Evolutionary conservation across 2,113 vertebrate species (phyloP).

Genomic region (Megaceryle maxima): DNA sequence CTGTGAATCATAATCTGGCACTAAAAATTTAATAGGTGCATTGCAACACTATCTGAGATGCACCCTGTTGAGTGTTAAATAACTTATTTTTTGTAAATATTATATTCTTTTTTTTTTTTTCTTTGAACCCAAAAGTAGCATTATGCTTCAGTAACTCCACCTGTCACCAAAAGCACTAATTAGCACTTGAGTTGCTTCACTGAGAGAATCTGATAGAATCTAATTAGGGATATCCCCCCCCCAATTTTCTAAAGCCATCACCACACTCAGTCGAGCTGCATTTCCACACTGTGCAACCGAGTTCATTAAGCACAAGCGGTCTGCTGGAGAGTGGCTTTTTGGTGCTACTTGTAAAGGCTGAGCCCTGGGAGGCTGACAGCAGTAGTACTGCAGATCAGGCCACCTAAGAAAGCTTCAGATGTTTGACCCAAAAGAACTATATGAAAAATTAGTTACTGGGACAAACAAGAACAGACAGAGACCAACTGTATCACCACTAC

Average conservation of each 20-base stretch:
- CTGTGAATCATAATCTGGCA: conserved; percentile 53
- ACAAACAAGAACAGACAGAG: background rate
- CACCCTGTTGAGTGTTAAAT: conserved; percentile 60
- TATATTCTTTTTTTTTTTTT: background rate
- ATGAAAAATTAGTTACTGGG: background rate
- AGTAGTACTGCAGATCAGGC: fast-evolving
- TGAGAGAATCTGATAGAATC: conserved; percentile 62
- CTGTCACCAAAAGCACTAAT: conserved; percentile 63
- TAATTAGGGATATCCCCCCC: background rate
- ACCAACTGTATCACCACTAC: background rate
- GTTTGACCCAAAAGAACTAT: background rate
- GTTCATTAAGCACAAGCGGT: background rate
- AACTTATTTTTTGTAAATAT: conserved; percentile 63
- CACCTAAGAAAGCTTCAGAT: background rate
- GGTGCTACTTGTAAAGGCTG: background rate
- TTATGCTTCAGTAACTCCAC: conserved; percentile 49
- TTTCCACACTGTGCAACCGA: background rate
- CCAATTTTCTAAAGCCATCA: background rate
- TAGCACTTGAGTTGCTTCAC: conserved; percentile 49
- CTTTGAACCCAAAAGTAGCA: background rate
- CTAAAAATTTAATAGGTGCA: conserved; percentile 56
- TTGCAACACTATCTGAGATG: background rate
- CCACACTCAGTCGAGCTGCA: background rate
- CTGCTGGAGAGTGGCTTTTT: background rate
- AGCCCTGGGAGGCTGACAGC: background rate